These are phyloP conservation scores for Pangasius larnaudii DNA, from an alignment of 2,797 vertebrate species.

Conservation along the genomic window DNA sequence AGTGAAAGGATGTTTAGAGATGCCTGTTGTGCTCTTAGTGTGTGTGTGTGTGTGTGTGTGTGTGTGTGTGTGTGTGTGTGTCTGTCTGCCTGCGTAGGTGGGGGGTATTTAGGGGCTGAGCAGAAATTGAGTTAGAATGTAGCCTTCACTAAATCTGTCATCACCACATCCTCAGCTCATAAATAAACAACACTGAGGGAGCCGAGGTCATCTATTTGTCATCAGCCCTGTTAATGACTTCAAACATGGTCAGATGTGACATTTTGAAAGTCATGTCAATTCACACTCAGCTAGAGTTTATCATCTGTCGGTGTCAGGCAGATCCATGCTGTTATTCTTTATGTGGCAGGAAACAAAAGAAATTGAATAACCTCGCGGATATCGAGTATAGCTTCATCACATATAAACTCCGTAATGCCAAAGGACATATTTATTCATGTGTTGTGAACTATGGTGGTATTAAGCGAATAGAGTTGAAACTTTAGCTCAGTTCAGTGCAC, in stretches of 20 bases:
- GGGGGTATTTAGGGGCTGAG: conserved; percentile 61
- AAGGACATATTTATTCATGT: conserved; percentile 35
- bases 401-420: conserved; percentile 16
- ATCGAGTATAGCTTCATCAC: conserved; percentile 9
- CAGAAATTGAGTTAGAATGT: conserved; percentile 75
- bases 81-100: conserved; percentile 39
- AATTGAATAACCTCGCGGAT: conserved; percentile 10
- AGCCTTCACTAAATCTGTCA: conserved; percentile 76
- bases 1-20: conserved; percentile 26
- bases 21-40: conserved; percentile 10
- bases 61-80: conserved; percentile 8
- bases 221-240: conserved; percentile 60
- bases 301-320: conserved; percentile 4
- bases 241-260: conserved; percentile 40
- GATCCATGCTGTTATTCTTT: not conserved
- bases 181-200: conserved; percentile 66
- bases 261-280: conserved; percentile 40
- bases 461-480: conserved; percentile 68
- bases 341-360: conserved; percentile 11
- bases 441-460: conserved; percentile 41
- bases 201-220: conserved; percentile 58
- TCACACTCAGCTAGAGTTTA: conserved; percentile 12
- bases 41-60: conserved; percentile 2
- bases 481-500: conserved; percentile 61
- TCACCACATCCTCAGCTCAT: conserved; percentile 70